These are phyloP conservation scores for roundworm (Caenorhabditis elegans) DNA, from an alignment of 1,140 invertebrate species.

Conservation along the genomic window WBcel235 BX284606.5:16409001-16409500, in stretches of 20 bases:
- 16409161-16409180: conserved; percentile 7
- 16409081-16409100: not conserved
- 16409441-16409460: not conserved
- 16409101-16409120: not conserved
- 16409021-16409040: conserved; percentile 6
- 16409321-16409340: too few species aligned
- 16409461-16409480: too few species aligned
- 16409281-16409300: conserved; percentile 16
- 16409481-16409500: not conserved
- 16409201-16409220: not conserved
- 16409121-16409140: not conserved
- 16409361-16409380: conserved; percentile 28
- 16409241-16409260: not conserved
- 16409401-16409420: not conserved
- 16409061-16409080: not conserved
- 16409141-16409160: not conserved
- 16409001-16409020: conserved; percentile 25
- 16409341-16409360: not conserved
- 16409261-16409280: conserved; percentile 20
- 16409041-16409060: not conserved
- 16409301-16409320: not conserved
- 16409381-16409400: conserved; percentile 33
- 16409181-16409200: not conserved
- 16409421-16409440: not conserved
- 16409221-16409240: not conserved